These are phyloP conservation scores for Heliconius melpomene DNA, from an alignment of 1,140 invertebrate genomes.

Conservation along the genomic window DNA sequence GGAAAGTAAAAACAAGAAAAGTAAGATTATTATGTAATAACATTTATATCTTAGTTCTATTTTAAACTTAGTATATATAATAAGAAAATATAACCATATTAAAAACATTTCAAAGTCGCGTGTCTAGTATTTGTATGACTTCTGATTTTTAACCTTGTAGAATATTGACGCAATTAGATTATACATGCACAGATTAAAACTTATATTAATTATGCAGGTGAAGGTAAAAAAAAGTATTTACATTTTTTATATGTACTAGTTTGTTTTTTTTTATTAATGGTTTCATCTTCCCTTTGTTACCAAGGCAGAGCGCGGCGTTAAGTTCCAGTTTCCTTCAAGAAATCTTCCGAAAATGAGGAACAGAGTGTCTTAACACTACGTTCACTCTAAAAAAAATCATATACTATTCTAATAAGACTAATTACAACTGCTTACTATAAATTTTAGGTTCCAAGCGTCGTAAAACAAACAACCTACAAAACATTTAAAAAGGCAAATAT, in stretches of 20 bases:
- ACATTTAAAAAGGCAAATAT: too few species aligned
- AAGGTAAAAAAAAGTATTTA: conserved; percentile 1
- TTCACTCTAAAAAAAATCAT: background rate
- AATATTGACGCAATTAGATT: conserved; percentile 30
- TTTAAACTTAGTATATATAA: background rate
- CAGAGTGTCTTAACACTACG: too few species aligned
- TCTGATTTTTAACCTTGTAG: conserved; percentile 25
- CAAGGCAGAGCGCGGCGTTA: too few species aligned
- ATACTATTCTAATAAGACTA: too few species aligned
- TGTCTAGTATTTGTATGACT: conserved; percentile 21
- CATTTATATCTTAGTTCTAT: background rate
- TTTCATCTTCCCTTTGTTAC: too few species aligned
- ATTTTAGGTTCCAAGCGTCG: too few species aligned
- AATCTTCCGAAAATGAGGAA: too few species aligned
- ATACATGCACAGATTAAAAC: conserved; percentile 12
- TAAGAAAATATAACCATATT: background rate
- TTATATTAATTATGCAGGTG: conserved; percentile 9
- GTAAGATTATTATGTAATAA: background rate
- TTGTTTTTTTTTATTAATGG: too few species aligned
- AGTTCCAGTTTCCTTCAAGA: too few species aligned
- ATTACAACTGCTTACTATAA: too few species aligned
- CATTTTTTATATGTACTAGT: background rate
- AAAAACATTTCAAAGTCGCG: conserved; percentile 23
- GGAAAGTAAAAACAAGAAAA: background rate
- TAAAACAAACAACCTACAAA: too few species aligned